phyloP scores from a whole-genome alignment of 2,888 invertebrate genomes.

The Parasteatoda lunata region DNA sequence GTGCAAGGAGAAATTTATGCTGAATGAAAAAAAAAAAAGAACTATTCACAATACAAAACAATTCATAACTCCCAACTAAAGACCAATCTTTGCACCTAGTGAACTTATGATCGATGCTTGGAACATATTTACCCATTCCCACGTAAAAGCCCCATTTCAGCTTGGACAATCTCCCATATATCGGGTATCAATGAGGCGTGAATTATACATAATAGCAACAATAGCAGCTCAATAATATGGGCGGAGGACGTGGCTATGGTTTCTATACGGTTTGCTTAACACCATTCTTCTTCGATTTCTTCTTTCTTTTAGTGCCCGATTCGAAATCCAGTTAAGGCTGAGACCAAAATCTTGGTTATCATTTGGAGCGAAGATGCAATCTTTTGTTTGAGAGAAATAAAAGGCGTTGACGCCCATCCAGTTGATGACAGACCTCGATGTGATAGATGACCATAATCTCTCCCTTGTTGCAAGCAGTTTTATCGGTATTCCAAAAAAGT shows the following conservation, averaged over 20 bases:
- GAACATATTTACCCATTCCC: constrained; percentile 11
- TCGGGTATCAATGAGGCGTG: constrained; percentile 38
- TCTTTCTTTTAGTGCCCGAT: not conserved
- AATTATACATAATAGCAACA: not conserved
- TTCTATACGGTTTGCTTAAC: constrained; percentile 17
- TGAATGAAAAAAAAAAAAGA: not conserved
- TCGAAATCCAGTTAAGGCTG: not conserved
- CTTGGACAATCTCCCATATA: constrained; percentile 8
- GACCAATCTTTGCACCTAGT: not conserved
- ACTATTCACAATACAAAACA: not conserved
- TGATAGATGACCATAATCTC: constrained; percentile 33
- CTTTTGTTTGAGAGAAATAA: constrained; percentile 23
- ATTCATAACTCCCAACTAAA: not conserved
- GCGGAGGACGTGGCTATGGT: not conserved
- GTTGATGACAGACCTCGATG: constrained; percentile 10
- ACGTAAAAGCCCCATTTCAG: constrained; percentile 2
- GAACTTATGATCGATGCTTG: constrained; percentile 18
- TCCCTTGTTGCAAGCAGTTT: not conserved
- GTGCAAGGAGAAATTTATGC: no score
- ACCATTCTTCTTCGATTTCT: not conserved
- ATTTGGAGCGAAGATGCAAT: constrained; percentile 9
- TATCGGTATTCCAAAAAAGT: not conserved
- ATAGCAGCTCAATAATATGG: not conserved
- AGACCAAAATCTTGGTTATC: not conserved
- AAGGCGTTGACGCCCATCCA: not conserved